Evolutionary conservation across 2,888 invertebrate genomes (phyloP).

Genomic region (Acleris emargana): DNA sequence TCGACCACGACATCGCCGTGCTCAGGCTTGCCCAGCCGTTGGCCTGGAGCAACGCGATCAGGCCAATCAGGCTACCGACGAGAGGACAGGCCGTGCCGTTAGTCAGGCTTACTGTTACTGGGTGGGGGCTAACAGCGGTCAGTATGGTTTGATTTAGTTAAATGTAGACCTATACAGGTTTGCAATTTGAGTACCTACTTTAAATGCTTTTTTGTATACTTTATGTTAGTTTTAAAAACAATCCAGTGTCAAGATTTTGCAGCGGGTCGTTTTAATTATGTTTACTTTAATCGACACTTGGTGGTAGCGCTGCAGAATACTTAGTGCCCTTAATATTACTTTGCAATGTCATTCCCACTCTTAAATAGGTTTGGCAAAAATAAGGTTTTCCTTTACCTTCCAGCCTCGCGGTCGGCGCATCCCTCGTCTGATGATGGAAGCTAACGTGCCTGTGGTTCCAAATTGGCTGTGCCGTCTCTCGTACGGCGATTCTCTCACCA

Average conservation of each 20-base stretch:
- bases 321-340: too few species aligned
- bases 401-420: conserved; percentile 73
- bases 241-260: too few species aligned
- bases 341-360: too few species aligned
- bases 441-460: conserved; percentile 76
- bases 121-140: conserved; percentile 79
- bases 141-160: conserved; percentile 42
- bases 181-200: too few species aligned
- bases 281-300: too few species aligned
- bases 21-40: conserved; percentile 64
- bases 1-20: conserved; percentile 76
- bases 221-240: too few species aligned
- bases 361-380: too few species aligned
- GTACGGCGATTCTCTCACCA: conserved; percentile 76
- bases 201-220: too few species aligned
- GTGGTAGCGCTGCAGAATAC: too few species aligned
- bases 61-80: conserved; percentile 65
- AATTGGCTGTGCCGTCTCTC: conserved; percentile 74
- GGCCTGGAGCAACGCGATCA: conserved; percentile 57
- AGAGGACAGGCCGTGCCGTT: conserved; percentile 65
- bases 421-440: conserved; percentile 74
- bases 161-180: too few species aligned
- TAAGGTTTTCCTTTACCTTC: conserved; percentile 2
- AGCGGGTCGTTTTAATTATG: too few species aligned
- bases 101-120: conserved; percentile 72